Percentiles rank a stretch among this genome's conserved stretches.
Conservation (phyloP, 2,113 vertebrate species). For the Phrynosoma platyrhinos region DNA sequence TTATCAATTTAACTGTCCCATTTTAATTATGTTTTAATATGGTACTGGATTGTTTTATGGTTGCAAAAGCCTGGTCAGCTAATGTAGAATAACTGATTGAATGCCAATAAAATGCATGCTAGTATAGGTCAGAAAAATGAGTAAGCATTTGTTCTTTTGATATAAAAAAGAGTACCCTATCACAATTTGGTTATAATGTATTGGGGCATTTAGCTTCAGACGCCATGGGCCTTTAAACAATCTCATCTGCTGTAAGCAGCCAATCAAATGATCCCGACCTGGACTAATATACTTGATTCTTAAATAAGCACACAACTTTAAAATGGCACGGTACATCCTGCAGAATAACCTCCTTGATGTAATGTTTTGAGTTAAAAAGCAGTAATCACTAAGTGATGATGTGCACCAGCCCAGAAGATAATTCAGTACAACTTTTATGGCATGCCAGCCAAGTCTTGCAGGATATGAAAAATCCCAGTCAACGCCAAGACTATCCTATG, state of each 20-base stretch:
- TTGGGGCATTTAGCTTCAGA: neutral
- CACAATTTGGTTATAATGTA: neutral
- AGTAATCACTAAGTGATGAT: slow-evolving; percentile 37
- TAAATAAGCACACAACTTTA: slow-evolving; percentile 15
- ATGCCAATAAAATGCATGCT: neutral
- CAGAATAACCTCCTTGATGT: slow-evolving; percentile 28
- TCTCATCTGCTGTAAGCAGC: slow-evolving; percentile 4
- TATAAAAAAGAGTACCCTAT: neutral
- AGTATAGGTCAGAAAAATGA: neutral
- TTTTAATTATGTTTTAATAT: too few relatives aligned
- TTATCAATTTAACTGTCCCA: too few relatives aligned
- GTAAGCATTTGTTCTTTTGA: neutral
- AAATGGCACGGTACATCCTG: slow-evolving; percentile 25
- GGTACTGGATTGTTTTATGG: too few relatives aligned
- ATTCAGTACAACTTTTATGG: slow-evolving; percentile 40
- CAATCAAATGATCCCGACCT: slow-evolving; percentile 1
- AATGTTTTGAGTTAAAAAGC: slow-evolving; percentile 30
- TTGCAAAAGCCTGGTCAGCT: too few relatives aligned
- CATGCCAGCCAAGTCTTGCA: slow-evolving; percentile 34
- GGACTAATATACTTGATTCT: neutral
- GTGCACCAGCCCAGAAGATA: slow-evolving; percentile 32
- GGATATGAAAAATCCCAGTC: slow-evolving; percentile 34
- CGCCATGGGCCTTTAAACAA: neutral
- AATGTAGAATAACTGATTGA: too few relatives aligned
- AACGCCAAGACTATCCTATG: slow-evolving; percentile 20